A percentile compares a stretch with the other conserved stretches of the same genome.
phyloP scores from a whole-genome alignment of 92 coral and sea anemone species.

The Plumapathes pennacea region DNA sequence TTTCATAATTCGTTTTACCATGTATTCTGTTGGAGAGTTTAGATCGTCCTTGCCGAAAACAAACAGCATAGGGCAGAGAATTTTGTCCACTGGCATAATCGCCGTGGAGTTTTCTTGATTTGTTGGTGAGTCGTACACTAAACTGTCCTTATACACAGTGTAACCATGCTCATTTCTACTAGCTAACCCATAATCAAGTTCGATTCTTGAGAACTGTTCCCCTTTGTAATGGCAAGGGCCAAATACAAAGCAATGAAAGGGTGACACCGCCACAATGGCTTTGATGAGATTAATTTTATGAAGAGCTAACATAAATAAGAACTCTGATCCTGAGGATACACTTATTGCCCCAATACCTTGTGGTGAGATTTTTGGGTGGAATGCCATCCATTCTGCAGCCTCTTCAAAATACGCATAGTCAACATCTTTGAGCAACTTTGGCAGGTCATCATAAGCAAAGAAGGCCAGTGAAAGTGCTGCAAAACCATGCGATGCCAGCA shows the following conservation, averaged over 20 bases:
- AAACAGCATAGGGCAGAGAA: constrained; percentile 33
- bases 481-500: constrained; percentile 74
- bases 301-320: constrained; percentile 45
- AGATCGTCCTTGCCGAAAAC: constrained; percentile 55
- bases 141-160: not conserved
- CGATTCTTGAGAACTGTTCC: constrained; percentile 1
- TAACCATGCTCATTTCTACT: constrained; percentile 11
- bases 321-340: constrained; percentile 59
- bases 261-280: constrained; percentile 43
- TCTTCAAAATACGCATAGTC: constrained; percentile 69
- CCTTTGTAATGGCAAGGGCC: constrained; percentile 33
- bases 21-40: not conserved
- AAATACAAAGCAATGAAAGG: constrained; percentile 16
- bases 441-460: constrained; percentile 56
- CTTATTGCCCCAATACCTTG: constrained; percentile 60
- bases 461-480: constrained; percentile 63
- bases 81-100: constrained; percentile 55
- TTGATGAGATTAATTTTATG: constrained; percentile 29
- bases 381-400: constrained; percentile 68
- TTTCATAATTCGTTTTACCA: constrained; percentile 20
- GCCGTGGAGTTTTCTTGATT: constrained; percentile 11
- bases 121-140: too few species aligned
- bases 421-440: constrained; percentile 43
- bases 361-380: constrained; percentile 45
- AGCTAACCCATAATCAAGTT: not conserved